Base-by-base conservation (phyloP, 2,113 vertebrate species). In the Elephantulus edwardii region DNA sequence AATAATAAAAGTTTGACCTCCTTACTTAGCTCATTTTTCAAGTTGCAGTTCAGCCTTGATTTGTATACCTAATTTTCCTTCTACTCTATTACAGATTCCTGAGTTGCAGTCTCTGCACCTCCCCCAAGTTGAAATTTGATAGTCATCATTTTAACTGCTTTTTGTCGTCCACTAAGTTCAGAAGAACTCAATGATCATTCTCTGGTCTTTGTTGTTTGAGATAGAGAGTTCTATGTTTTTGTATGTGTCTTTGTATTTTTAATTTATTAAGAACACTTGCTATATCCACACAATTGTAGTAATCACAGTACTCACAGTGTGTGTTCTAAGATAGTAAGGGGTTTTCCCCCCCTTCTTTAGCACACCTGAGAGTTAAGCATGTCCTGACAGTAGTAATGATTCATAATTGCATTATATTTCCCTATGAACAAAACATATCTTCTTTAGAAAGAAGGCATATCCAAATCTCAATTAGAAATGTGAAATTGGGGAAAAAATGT, bases 41-140 rank as follows among this genome's bases (percentile, higher is more conserved):
- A 17, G 64, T 93, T 86, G 50, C 19, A 95, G n/a, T 6, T 78
- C 30, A 58, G 5, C 50, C 38, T 77, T 90, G 42, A 9, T 80
- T 93, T 94, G 50, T 2, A 4, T 90, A 70, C 68, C 24, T 62
- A 88, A 62, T 88, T 95, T 90, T 14, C n/a, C 84, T 92, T 90
- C 77, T 88, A 16, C 48, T 84, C 14, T 81, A 84, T 82, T 95
- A 90, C n/a, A n/a, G n/a, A n/a, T n/a, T n/a, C n/a, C n/a, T n/a
- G n/a, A 91, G 38, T 62, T 54, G 52, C 54, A 83, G 76, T 72
- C 10, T 58, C 80, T 80, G 92, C 91, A 93, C 24, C 38, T 86
- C 24, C 89, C 38, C 46, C 83, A 85, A 75, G 42, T 40, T 50
- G 52, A 91, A 88, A 82, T 26, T 82, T 71, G 66, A 58, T 54